Evolutionary conservation across 2,888 invertebrate genomes (phyloP).

Genomic region (Periphyllus acericola): DNA sequence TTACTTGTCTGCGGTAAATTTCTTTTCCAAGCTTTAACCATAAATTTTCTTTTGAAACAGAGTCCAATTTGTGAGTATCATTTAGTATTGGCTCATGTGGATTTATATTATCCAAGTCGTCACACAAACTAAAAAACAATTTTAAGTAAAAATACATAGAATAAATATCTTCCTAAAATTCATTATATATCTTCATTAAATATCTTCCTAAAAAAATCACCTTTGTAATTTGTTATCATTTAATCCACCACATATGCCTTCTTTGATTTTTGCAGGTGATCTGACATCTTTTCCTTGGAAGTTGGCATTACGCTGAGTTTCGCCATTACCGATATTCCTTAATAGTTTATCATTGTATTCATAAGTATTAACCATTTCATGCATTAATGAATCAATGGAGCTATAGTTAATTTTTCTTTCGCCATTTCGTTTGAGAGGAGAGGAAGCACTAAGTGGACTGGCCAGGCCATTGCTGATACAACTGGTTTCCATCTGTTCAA

Average conservation of each 20-base stretch:
- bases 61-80: constrained; percentile 44
- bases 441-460: constrained; percentile 53
- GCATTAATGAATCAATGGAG: constrained; percentile 40
- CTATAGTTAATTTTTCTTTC: constrained; percentile 28
- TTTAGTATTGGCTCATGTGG: background rate
- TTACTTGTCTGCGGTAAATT: constrained; percentile 59
- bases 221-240: constrained; percentile 38
- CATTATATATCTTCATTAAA: too few relatives aligned
- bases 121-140: constrained; percentile 11
- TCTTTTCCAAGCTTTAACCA: constrained; percentile 56
- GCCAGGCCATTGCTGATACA: constrained; percentile 40
- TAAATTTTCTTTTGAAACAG: constrained; percentile 60
- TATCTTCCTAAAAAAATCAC: background rate
- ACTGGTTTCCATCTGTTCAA: constrained; percentile 55
- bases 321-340: constrained; percentile 12
- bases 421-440: constrained; percentile 31
- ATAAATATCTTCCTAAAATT: background rate
- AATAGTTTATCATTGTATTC: constrained; percentile 48
- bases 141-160: background rate
- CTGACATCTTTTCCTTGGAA: constrained; percentile 23
- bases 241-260: background rate
- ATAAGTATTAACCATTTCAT: constrained; percentile 50
- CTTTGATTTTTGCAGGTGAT: background rate
- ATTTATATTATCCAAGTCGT: background rate
- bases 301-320: constrained; percentile 5